phyloP scores from a whole-genome alignment of 2,888 invertebrate species.

The Lycia hirtaria region DNA sequence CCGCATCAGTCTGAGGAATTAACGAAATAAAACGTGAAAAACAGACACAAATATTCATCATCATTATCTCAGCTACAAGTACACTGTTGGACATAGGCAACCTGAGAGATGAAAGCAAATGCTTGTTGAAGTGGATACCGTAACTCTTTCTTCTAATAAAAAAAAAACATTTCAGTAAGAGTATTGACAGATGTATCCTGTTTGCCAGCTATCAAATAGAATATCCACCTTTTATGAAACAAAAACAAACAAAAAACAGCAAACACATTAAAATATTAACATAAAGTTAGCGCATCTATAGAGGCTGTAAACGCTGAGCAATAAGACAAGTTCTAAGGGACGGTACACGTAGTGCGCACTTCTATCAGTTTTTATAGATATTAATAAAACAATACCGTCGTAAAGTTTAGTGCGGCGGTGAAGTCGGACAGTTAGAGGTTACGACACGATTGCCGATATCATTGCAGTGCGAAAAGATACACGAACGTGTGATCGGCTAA shows the following conservation, averaged over 20 bases:
- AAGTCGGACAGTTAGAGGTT: constrained; percentile 35
- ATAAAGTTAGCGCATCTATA: constrained; percentile 71
- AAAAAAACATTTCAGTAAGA: too few relatives aligned
- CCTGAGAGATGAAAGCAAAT: too few relatives aligned
- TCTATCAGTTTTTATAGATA: constrained; percentile 79
- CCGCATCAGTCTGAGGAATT: constrained; percentile 71
- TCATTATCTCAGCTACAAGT: neutral
- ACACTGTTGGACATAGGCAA: too few relatives aligned
- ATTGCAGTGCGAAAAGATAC: constrained; percentile 3
- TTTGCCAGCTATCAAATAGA: too few relatives aligned
- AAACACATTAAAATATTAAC: constrained; percentile 25
- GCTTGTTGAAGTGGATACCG: too few relatives aligned
- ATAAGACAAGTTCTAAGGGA: constrained; percentile 65
- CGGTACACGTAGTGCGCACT: constrained; percentile 53
- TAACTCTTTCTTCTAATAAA: too few relatives aligned
- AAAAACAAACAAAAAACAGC: constrained; percentile 30
- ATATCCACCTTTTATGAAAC: neutral
- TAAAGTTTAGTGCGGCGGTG: constrained; percentile 69
- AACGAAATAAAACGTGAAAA: constrained; percentile 31
- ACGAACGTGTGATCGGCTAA: too few relatives aligned
- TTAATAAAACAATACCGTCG: constrained; percentile 80
- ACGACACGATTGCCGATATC: constrained; percentile 23
- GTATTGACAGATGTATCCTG: too few relatives aligned
- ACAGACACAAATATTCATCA: neutral
- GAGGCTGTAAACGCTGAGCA: constrained; percentile 60